A percentile compares a stretch with the other conserved stretches of the same genome.
Evolutionary conservation across 2,113 vertebrate species (phyloP).

Genomic region (Crotalus horridus): DNA sequence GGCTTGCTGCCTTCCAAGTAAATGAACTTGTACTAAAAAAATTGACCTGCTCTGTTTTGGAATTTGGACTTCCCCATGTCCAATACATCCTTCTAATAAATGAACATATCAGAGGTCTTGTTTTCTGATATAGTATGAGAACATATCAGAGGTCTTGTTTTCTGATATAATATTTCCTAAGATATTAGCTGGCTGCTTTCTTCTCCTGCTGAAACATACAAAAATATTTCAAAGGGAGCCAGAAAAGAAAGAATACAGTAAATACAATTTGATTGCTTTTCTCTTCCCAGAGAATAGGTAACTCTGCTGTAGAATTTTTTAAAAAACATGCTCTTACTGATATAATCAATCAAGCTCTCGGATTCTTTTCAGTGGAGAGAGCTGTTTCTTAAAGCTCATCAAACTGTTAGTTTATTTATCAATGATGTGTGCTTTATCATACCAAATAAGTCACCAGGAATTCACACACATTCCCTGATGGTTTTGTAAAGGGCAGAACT

Average conservation of each 20-base stretch:
- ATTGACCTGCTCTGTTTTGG: background rate
- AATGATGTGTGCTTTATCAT: conserved; percentile 25
- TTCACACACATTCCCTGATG: conserved; percentile 18
- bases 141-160: background rate
- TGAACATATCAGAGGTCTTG: background rate
- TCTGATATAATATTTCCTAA: background rate
- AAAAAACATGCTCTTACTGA: background rate
- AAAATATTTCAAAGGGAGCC: background rate
- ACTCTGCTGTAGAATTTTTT: background rate
- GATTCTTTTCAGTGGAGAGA: conserved; percentile 2
- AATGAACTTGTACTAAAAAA: background rate
- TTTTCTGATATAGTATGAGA: background rate
- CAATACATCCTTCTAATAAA: background rate
- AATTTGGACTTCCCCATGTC: background rate
- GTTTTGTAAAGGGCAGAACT: conserved; percentile 35
- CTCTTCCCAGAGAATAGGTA: background rate
- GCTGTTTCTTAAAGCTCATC: background rate
- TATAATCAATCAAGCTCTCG: background rate
- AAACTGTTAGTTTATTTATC: conserved; percentile 11
- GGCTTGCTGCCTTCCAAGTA: background rate
- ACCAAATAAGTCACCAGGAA: conserved; percentile 17
- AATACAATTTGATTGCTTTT: background rate
- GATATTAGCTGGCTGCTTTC: background rate
- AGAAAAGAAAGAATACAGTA: background rate
- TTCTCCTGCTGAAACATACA: background rate